phyloP scores from a whole-genome alignment of 2,797 vertebrate species.

The Lates japonicus region DNA sequence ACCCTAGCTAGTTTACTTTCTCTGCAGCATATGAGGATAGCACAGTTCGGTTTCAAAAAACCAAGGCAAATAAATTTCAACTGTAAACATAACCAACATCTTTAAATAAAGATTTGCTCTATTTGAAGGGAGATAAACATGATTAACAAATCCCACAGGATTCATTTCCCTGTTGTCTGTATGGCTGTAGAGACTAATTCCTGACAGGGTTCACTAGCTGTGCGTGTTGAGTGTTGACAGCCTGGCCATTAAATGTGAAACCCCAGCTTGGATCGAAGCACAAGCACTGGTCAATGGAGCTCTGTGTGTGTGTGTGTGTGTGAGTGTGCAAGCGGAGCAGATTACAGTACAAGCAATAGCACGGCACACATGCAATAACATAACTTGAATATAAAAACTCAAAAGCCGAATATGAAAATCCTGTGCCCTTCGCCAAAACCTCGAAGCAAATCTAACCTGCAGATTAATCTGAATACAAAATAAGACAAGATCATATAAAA shows the following conservation, averaged over 20 bases:
- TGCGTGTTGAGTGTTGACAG: conserved; percentile 82
- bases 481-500: conserved; percentile 63
- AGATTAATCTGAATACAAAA: conserved; percentile 77
- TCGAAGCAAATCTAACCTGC: conserved; percentile 71
- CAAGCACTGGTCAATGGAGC: conserved; percentile 66
- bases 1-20: background rate
- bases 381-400: conserved; percentile 61
- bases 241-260: conserved; percentile 70
- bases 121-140: conserved; percentile 15
- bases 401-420: conserved; percentile 45
- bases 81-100: conserved; percentile 36
- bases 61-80: background rate
- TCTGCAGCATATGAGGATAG: conserved; percentile 10
- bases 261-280: conserved; percentile 49
- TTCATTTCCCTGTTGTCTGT: conserved; percentile 1
- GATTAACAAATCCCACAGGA: conserved; percentile 22
- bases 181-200: conserved; percentile 8
- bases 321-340: conserved; percentile 29
- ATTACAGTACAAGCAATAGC: conserved; percentile 54
- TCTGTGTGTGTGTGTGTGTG: conserved; percentile 16
- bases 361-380: conserved; percentile 71
- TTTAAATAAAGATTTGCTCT: conserved; percentile 21
- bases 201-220: conserved; percentile 70
- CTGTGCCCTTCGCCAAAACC: conserved; percentile 61
- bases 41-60: conserved; percentile 8